Base-by-base conservation (phyloP, 2,113 vertebrate species). In the Saccopteryx leptura region DNA sequence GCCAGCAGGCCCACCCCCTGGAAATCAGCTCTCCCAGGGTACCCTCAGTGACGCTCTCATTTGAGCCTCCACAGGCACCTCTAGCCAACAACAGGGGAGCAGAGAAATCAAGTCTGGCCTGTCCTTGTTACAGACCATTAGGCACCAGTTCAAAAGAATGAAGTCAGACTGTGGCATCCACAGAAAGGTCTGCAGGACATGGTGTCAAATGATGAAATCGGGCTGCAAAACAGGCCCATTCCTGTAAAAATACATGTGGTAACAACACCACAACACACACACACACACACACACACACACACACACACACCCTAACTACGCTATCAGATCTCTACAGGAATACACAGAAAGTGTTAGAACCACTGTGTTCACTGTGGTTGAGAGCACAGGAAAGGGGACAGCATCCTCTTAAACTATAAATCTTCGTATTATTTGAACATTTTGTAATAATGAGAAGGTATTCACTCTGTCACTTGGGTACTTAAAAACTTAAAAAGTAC, bases 21-120 rank as follows among this genome's bases (percentile, higher is more conserved):
- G 56, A 83, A 48, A 0, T n/a, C 90, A 1, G 21, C 79, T 39
- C 28, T 28, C 28, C 24, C 28, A 4, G 0, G 1, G 23, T 18
- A 15, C 26, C 18, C 2, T 0, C 2, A 0, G 12, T 0, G 4
- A 5, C 0, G 15, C 60, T n/a, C 54, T 31, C 26, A 31, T n/a
- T 1, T 75, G 72, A 66, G 76, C 60, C 23, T 33, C 24, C 72
- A 80, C 26, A 61, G 88, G 82, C 68, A 85, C 26, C 9, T n/a
- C 72, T 0, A 81, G 2, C 80, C 69, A n/a, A 8, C 14, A 1
- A 28, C 12, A 11, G 5, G 19, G n/a, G 14, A 48, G 23, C 26
- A 18, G 31, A 87, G 56, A n/a, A 23, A 58, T 6, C 39, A 75
- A 75, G 58, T 28, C 60, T 0, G 12, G 58, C 6, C 74, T 24